Evolutionary conservation across 2,113 vertebrate species (phyloP).

Genomic region (Forbesichthys agassizii): DNA sequence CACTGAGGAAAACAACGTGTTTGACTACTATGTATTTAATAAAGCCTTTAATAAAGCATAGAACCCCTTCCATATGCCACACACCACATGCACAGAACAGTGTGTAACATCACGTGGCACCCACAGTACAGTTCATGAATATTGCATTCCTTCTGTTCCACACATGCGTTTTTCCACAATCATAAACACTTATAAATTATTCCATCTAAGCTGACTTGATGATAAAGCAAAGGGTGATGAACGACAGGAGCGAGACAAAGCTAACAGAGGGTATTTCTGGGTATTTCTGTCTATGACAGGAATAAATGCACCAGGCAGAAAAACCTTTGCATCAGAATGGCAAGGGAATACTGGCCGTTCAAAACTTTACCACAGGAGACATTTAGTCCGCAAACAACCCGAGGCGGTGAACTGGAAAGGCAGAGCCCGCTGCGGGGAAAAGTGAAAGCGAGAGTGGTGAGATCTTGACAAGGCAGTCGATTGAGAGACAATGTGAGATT

Average conservation of each 20-base stretch:
- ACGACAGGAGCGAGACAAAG: background rate
- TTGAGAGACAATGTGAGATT: background rate
- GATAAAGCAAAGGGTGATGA: background rate
- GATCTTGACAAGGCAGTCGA: background rate
- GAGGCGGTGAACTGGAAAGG: background rate
- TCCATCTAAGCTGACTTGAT: background rate
- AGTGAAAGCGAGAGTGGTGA: background rate
- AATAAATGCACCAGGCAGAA: background rate
- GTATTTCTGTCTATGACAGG: background rate
- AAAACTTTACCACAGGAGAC: background rate
- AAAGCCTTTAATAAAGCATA: too few relatives aligned
- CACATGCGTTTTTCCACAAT: background rate
- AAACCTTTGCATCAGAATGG: background rate
- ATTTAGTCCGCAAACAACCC: background rate
- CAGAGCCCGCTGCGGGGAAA: background rate
- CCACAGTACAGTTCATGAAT: conserved; percentile 26
- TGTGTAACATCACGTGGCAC: background rate
- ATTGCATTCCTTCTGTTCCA: conserved; percentile 21
- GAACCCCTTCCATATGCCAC: too few relatives aligned
- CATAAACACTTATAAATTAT: conserved; percentile 12
- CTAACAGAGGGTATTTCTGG: conserved; percentile 26
- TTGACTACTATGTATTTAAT: too few relatives aligned
- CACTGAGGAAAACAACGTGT: too few relatives aligned
- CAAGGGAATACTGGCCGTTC: background rate
- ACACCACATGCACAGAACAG: background rate